phyloP scores from a whole-genome alignment of 2,888 invertebrate species.

The Smittia aterrima region DNA sequence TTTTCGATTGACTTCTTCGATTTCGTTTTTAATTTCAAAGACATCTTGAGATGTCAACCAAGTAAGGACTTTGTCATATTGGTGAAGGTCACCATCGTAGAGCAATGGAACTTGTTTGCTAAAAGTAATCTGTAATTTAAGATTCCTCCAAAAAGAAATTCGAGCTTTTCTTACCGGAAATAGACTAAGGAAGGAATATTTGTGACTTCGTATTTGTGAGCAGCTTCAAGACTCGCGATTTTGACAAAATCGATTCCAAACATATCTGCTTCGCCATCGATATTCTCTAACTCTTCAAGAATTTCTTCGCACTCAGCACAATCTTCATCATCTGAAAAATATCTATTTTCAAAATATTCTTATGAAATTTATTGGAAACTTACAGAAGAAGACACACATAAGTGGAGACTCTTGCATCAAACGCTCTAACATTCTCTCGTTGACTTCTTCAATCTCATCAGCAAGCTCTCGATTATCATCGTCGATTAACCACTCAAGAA shows the following conservation, averaged over 20 bases:
- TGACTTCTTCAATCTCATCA: constrained; percentile 91
- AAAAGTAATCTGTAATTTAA: not conserved
- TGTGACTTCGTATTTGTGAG: constrained; percentile 76
- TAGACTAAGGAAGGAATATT: constrained; percentile 84
- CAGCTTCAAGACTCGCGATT: constrained; percentile 78
- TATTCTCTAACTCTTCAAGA: constrained; percentile 84
- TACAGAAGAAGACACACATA: constrained; percentile 89
- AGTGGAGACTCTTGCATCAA: constrained; percentile 82
- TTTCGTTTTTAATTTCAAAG: constrained; percentile 93
- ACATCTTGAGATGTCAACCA: constrained; percentile 94
- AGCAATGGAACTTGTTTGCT: constrained; percentile 73
- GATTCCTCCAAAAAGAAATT: not conserved
- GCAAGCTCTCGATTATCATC: constrained; percentile 90
- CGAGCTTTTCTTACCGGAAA: constrained; percentile 60
- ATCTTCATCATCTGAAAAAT: constrained; percentile 73
- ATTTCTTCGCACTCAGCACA: constrained; percentile 91
- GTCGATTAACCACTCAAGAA: constrained; percentile 88
- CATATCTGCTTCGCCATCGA: constrained; percentile 91
- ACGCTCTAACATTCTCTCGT: constrained; percentile 82
- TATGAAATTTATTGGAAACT: constrained; percentile 50
- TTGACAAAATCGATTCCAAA: constrained; percentile 95
- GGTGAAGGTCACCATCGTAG: constrained; percentile 85
- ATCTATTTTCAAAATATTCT: too few species aligned
- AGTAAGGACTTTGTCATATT: constrained; percentile 78
- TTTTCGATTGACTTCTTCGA: constrained; percentile 94